These are phyloP conservation scores for Pseudonaja textilis DNA, from an alignment of 2,113 vertebrate species.

Conservation along the genomic window DNA sequence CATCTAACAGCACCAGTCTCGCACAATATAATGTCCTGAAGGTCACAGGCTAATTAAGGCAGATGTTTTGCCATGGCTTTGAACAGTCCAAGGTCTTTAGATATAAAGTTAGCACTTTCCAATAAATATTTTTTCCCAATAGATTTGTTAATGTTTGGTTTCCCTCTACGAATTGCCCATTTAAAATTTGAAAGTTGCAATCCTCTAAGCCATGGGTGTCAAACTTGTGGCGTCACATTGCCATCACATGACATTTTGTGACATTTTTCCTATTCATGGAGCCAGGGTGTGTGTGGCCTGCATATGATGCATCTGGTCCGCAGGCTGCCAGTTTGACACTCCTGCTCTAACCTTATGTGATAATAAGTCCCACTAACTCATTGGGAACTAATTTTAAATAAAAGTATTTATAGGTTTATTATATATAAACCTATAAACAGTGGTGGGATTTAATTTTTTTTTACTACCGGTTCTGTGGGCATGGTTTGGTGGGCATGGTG, in stretches of 20 bases:
- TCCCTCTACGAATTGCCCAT: neutral
- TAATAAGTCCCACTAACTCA: neutral
- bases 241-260: too few relatives aligned
- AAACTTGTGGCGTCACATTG: too few relatives aligned
- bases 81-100: neutral
- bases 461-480: too few relatives aligned
- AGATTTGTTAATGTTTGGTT: neutral
- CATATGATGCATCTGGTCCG: too few relatives aligned
- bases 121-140: neutral
- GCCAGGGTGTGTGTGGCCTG: too few relatives aligned
- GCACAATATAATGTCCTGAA: neutral
- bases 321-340: too few relatives aligned
- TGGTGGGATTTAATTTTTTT: too few relatives aligned
- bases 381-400: neutral
- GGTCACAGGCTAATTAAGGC: constrained; percentile 1
- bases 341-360: neutral
- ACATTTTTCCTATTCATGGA: too few relatives aligned
- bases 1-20: neutral
- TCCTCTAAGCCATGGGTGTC: too few relatives aligned
- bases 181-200: neutral
- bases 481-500: too few relatives aligned
- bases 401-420: neutral
- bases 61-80: neutral
- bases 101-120: neutral
- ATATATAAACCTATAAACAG: too few relatives aligned